A percentile compares a stretch with the other conserved stretches of the same genome.
These are phyloP conservation scores for Rhopalosiphum padi DNA, from an alignment of 1,140 invertebrate species.

Conservation along the genomic window DNA sequence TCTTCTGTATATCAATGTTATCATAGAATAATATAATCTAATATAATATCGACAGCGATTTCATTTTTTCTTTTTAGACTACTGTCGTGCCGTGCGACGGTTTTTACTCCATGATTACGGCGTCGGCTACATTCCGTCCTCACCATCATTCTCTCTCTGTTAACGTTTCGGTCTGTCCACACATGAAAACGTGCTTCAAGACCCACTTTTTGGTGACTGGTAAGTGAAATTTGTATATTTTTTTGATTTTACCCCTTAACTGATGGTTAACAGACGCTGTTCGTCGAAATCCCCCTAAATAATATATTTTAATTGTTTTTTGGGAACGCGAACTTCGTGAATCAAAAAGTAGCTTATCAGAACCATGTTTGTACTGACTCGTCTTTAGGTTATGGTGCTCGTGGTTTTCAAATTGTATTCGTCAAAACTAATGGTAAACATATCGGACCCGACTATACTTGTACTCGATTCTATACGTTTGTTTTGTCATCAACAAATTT, in stretches of 20 bases:
- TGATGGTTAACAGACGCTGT: not conserved
- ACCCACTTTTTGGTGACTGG: constrained; percentile 5
- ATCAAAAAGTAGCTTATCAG: constrained; percentile 9
- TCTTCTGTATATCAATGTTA: no score
- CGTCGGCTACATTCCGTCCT: constrained; percentile 49
- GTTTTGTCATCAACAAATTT: not conserved
- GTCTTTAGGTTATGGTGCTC: constrained; percentile 36
- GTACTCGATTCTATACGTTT: not conserved
- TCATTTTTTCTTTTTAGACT: not conserved
- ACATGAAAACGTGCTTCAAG: constrained; percentile 55
- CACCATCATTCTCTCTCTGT: constrained; percentile 53
- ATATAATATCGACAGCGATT: not conserved
- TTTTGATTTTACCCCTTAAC: not conserved
- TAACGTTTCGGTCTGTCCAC: constrained; percentile 49
- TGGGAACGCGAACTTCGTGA: not conserved
- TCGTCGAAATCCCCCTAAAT: not conserved
- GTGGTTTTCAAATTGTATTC: constrained; percentile 10
- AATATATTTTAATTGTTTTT: not conserved
- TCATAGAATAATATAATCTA: no score
- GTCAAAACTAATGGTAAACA: not conserved
- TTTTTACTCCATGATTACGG: constrained; percentile 51
- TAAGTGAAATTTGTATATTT: constrained; percentile 34
- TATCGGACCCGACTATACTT: not conserved
- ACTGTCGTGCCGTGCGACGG: not conserved
- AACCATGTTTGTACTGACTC: not conserved